Base-by-base conservation (phyloP, 2,113 vertebrate species). In the Bagarius yarrelli region DNA sequence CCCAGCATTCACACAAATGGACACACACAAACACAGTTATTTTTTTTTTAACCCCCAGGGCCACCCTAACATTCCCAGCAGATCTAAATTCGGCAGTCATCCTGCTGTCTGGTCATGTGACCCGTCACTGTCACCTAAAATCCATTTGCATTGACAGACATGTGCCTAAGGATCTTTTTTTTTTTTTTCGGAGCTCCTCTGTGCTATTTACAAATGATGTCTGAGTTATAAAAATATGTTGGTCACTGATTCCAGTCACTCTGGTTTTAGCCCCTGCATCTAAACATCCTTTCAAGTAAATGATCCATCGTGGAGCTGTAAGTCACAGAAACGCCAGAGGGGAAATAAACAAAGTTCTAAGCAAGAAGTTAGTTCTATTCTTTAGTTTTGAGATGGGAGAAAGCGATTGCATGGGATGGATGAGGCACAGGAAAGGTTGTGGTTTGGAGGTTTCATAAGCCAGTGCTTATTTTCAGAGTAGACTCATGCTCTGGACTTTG, bases 181-280 rank as follows among this genome's bases (percentile, higher is more conserved):
- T 63, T 74, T 27, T 60, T 77, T 56, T 83, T 67, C 40, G 75
- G 57, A 73, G 66, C 74, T 78, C 40, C 71, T 76, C 82, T 88
- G 86, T 87, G 25, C 47, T 30, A 52, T 90, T 87, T 81, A 80
- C 67, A 83, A 85, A 57, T 84, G 52, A 81, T 63, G 50, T 83
- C 86, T 80, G 83, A 83, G 81, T 80, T 85, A 88, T 87, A 86
- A 89, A 89, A 74, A 84, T 84, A 92, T 90, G 83, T 89, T 90
- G 89, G 88, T 90, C 90, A 90, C 79, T 85, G 85, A 78, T 88
- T 83, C 77, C 74, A 75, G 66, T 85, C 36, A 70, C 11, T 34
- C 79, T 77, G 55, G 66, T 30, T 83, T 78, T 67, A 81, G 84
- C 19, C 36, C 30, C 61, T 74, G 82, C 14, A 1, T 66, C 83